phyloP scores from a whole-genome alignment of 64 coral and sea anemone genomes.

The Dendrophyllia cribrosa region DNA sequence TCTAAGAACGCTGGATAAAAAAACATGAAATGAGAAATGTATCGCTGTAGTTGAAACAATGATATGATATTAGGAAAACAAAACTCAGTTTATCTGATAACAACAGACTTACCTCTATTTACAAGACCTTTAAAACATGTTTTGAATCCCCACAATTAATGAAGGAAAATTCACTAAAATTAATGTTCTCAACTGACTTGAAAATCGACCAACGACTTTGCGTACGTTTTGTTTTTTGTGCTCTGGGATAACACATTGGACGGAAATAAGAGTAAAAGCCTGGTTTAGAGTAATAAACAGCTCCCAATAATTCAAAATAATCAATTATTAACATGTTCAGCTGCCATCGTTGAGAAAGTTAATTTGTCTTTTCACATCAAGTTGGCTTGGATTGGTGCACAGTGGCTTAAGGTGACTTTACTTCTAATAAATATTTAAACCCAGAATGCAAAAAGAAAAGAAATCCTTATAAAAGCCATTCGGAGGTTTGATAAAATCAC shows the following conservation, averaged over 20 bases:
- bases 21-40: too few relatives aligned
- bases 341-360: not conserved
- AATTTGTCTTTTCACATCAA: conserved; percentile 5
- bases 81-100: not conserved
- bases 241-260: not conserved
- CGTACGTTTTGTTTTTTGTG: too few relatives aligned
- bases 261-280: not conserved
- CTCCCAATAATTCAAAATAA: conserved; percentile 13
- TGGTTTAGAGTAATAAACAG: not conserved
- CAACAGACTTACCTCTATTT: not conserved
- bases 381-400: not conserved
- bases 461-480: not conserved
- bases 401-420: not conserved
- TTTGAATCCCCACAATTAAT: not conserved
- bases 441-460: not conserved
- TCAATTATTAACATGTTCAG: not conserved
- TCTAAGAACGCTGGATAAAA: too few relatives aligned
- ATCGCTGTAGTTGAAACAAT: too few relatives aligned
- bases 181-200: not conserved
- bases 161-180: not conserved
- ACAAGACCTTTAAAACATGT: not conserved
- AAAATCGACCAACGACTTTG: too few relatives aligned
- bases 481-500: not conserved
- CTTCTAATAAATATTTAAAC: not conserved
- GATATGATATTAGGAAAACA: not conserved